Percentiles rank a stretch among this genome's conserved stretches.
Evolutionary conservation across 2,797 vertebrate genomes (phyloP).

Genomic region (Leptatherina wallacei): DNA sequence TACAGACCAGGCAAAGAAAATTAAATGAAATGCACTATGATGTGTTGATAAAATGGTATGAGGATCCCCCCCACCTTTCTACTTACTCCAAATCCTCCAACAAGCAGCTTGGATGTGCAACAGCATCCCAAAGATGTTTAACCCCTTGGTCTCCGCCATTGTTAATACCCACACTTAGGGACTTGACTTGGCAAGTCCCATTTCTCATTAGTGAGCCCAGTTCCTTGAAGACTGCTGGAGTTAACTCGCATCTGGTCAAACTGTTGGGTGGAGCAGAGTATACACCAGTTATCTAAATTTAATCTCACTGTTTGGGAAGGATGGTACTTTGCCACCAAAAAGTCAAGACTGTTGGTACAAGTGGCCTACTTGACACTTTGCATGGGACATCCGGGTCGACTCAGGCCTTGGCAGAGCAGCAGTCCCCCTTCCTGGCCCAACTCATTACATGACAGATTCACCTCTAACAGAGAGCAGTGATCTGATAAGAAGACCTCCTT

Average conservation of each 20-base stretch:
- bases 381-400: slow-evolving; percentile 72
- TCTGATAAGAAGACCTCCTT: slow-evolving; percentile 73
- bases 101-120: slow-evolving; percentile 81
- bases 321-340: background rate
- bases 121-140: slow-evolving; percentile 81
- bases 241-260: slow-evolving; percentile 83
- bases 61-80: background rate
- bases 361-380: slow-evolving; percentile 75
- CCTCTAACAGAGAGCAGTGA: slow-evolving; percentile 77
- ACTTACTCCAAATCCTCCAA: slow-evolving; percentile 89
- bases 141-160: slow-evolving; percentile 79
- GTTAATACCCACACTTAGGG: slow-evolving; percentile 85
- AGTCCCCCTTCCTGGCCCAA: slow-evolving; percentile 82
- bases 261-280: slow-evolving; percentile 65
- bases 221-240: slow-evolving; percentile 71
- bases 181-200: slow-evolving; percentile 76
- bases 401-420: slow-evolving; percentile 82
- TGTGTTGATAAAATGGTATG: background rate
- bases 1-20: background rate
- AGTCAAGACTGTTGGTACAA: background rate
- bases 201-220: slow-evolving; percentile 77
- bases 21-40: background rate
- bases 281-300: background rate
- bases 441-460: slow-evolving; percentile 87
- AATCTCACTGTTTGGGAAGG: slow-evolving; percentile 15